These are phyloP conservation scores for Orchesellides sinensis DNA, from an alignment of 2,888 invertebrate species.

Conservation along the genomic window DNA sequence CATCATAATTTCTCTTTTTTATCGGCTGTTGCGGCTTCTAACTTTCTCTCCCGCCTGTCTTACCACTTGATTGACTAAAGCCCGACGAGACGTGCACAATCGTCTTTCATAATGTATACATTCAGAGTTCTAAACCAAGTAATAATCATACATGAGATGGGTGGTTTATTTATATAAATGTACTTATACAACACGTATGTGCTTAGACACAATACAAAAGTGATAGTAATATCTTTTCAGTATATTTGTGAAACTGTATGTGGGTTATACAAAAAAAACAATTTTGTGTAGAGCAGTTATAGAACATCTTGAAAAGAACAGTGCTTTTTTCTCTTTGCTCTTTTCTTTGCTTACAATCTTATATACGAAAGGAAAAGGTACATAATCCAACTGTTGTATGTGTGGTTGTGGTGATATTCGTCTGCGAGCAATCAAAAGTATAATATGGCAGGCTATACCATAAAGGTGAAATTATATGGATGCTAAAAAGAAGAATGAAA, in stretches of 20 bases:
- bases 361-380: too few relatives aligned
- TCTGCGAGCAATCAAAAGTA: too few relatives aligned
- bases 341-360: background rate
- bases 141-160: constrained; percentile 29
- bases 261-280: too few relatives aligned
- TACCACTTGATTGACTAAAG: constrained; percentile 51
- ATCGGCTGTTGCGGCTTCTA: constrained; percentile 50
- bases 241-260: too few relatives aligned
- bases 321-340: background rate
- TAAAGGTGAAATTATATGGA: background rate
- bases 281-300: too few relatives aligned
- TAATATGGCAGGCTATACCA: too few relatives aligned
- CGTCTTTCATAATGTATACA: constrained; percentile 4
- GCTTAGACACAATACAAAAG: background rate
- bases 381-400: too few relatives aligned
- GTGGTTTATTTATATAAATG: constrained; percentile 3
- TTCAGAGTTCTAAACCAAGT: background rate
- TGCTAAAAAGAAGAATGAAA: constrained; percentile 1
- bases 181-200: constrained; percentile 3
- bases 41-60: constrained; percentile 41
- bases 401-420: too few relatives aligned
- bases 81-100: constrained; percentile 21
- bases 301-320: too few relatives aligned
- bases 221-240: too few relatives aligned
- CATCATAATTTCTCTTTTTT: constrained; percentile 50